phyloP scores from a whole-genome alignment of 2,113 vertebrate genomes.

The Actenoides hombroni region DNA sequence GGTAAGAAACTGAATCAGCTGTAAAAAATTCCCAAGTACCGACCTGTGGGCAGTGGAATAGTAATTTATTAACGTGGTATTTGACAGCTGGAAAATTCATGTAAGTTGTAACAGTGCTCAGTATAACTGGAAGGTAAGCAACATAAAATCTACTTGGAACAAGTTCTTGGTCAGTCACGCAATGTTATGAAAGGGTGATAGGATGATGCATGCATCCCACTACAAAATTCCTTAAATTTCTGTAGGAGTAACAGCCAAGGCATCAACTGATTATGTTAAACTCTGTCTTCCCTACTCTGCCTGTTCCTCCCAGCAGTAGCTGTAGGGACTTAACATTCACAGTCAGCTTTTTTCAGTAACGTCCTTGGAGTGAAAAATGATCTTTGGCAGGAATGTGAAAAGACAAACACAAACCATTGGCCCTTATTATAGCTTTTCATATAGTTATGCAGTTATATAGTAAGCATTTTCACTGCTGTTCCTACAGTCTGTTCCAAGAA shows the following conservation, averaged over 20 bases:
- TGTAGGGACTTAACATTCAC: constrained; percentile 9
- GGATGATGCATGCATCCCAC: constrained; percentile 5
- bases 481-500: constrained; percentile 32
- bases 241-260: neutral
- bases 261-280: neutral
- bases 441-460: neutral
- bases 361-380: constrained; percentile 48
- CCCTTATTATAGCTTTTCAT: constrained; percentile 21
- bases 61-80: constrained; percentile 26
- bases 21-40: neutral
- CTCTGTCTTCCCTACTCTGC: neutral
- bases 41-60: neutral
- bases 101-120: neutral
- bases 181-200: neutral
- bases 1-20: neutral
- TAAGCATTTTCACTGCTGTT: constrained; percentile 50
- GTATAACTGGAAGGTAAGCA: neutral
- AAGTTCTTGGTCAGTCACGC: neutral
- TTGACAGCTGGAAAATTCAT: neutral
- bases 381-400: constrained; percentile 21
- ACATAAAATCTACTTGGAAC: neutral
- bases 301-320: neutral
- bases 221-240: constrained; percentile 38
- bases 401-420: constrained; percentile 43
- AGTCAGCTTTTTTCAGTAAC: constrained; percentile 28